Percentiles rank a stretch among this genome's conserved stretches.
Conservation (phyloP, 2,113 vertebrate species). For the Sceloporus tristichus region DNA sequence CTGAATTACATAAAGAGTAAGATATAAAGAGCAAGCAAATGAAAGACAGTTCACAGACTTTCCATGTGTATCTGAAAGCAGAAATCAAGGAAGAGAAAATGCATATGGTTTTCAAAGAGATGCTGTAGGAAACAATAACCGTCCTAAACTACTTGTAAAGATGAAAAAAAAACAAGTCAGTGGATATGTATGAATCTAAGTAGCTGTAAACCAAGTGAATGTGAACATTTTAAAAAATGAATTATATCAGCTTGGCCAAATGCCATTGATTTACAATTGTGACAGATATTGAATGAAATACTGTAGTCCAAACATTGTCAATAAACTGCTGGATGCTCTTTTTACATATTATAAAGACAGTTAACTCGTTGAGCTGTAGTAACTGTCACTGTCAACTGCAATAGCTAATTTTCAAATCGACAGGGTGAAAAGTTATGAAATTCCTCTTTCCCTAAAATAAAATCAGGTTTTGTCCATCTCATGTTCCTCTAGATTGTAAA, state of each 20-base stretch:
- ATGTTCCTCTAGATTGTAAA: background rate
- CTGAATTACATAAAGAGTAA: no score
- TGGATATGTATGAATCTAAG: background rate
- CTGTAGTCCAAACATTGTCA: background rate
- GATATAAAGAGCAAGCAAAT: no score
- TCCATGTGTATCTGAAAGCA: background rate
- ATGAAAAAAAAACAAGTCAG: background rate
- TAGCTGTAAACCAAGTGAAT: background rate
- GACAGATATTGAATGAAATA: background rate
- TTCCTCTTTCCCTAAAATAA: background rate
- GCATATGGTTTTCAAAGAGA: background rate
- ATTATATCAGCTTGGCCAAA: background rate
- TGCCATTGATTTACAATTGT: background rate
- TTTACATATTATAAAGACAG: background rate
- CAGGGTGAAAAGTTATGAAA: background rate
- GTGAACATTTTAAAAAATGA: background rate
- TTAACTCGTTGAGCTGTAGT: background rate
- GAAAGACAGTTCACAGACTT: no score
- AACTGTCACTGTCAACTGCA: background rate
- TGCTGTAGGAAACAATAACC: background rate
- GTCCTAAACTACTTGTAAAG: background rate
- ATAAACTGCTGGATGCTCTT: background rate
- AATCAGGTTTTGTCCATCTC: background rate
- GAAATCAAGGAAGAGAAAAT: background rate
- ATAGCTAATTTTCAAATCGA: background rate